These are phyloP conservation scores for Buceros bicornis DNA, from an alignment of 2,797 vertebrate species.

Conservation along the genomic window DNA sequence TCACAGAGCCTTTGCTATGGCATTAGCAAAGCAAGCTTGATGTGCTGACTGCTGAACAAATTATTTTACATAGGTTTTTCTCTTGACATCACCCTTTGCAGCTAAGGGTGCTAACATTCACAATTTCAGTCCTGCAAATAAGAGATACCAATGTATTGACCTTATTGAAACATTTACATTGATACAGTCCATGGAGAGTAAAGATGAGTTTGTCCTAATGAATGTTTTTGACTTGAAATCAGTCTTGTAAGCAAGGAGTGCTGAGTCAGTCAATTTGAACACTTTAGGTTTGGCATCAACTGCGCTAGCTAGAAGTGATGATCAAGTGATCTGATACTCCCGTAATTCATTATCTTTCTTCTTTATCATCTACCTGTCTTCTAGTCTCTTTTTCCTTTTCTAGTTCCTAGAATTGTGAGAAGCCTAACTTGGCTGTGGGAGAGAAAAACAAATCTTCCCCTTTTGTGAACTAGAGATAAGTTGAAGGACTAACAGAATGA, in stretches of 20 bases:
- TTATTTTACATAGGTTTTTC: not conserved
- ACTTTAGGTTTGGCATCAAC: not conserved
- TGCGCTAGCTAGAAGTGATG: not conserved
- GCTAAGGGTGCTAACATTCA: not conserved
- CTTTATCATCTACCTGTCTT: not conserved
- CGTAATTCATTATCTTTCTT: not conserved
- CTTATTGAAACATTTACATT: not conserved
- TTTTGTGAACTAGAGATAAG: not conserved
- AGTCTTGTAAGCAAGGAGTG: not conserved
- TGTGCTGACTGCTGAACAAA: not conserved
- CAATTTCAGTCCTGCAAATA: not conserved
- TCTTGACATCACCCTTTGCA: not conserved
- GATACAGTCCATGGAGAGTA: not conserved
- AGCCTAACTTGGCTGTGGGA: accelerated
- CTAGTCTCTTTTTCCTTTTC: not conserved
- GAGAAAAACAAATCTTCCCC: not conserved
- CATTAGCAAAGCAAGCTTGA: not conserved
- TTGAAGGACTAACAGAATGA: not conserved
- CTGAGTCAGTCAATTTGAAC: not conserved
- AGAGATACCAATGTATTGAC: not conserved
- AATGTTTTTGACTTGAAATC: constrained; percentile 15
- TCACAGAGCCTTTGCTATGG: not conserved
- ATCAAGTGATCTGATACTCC: not conserved
- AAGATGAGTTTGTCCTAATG: not conserved
- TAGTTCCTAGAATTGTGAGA: not conserved